Base-by-base conservation (phyloP, 1,140 invertebrate species). In the Diachasma alloeum region DNA sequence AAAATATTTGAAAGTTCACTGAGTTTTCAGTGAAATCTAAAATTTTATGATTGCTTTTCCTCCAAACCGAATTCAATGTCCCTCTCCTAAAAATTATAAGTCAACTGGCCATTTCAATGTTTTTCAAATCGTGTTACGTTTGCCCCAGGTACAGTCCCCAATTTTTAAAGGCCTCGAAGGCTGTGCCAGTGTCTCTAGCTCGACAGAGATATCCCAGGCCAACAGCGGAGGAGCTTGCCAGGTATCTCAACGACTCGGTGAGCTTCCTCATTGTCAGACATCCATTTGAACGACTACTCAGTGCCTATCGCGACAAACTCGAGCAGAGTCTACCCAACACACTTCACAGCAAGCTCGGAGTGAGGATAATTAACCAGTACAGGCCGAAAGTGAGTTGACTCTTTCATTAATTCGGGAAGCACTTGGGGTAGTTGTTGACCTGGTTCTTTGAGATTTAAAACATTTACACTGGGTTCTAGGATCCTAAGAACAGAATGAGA, bases 231-330 rank as follows among this genome's bases (percentile, higher is more conserved):
- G 92, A 94, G 82, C 90, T 94, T 44, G 90, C 90, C 77, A 91
- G 91, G 78, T 93, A 92, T 22, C 91, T 95, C 80, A 92, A 92
- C 81, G 91, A 92, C 83, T 93, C 93, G 72, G 90, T 94, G 66
- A 94, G 94, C 72, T 96, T 98, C 83, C 90, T 97, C 59, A 97
- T 98, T 80, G 96, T 96, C 0, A 90, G 97, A 72, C 95, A 98
- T 90, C 97, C 97, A 9, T 93, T 98, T 78, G 96, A 98, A 86
- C 91, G 97, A 82, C 90, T 98, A 42, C 91, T 97, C 56, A 97
- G 95, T 48, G 96, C 96, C 15, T 98, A 97, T 88, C 92, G 96
- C 81, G 96, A 97, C 84, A 97, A 97, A 89, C 92, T 97, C 77
- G 93, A 95, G 78, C 94, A 94, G 81, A 94, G 94, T 48, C 90